Conservation (phyloP, 2,888 invertebrate genomes). For the Meganola albula region DNA sequence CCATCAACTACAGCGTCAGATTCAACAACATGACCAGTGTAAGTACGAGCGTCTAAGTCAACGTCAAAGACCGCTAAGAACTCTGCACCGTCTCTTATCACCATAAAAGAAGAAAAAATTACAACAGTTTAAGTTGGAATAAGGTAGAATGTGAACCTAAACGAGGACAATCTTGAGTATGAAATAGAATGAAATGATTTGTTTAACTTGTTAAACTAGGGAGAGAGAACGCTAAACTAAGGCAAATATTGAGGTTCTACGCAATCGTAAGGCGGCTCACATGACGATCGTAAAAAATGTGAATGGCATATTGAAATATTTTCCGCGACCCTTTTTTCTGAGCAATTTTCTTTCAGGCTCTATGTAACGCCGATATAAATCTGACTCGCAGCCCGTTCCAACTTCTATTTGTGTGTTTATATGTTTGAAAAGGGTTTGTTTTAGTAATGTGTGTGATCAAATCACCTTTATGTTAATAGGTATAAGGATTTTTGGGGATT, state of each 20-base stretch:
- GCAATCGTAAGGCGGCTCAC: conserved; percentile 62
- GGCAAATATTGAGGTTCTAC: conserved; percentile 60
- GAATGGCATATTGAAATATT: conserved; percentile 75
- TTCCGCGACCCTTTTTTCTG: conserved; percentile 61
- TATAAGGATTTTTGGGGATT: no score
- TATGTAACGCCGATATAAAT: conserved; percentile 60
- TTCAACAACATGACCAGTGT: no score
- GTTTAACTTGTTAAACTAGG: conserved; percentile 43
- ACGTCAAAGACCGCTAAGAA: no score
- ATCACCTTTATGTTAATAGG: no score
- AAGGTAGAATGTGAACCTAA: no score
- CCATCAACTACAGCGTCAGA: no score
- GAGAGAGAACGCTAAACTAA: conserved; percentile 44
- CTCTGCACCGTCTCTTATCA: no score
- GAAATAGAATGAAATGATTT: conserved; percentile 17
- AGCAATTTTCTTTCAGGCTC: conserved; percentile 59
- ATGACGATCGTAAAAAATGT: conserved; percentile 71
- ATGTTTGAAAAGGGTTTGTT: conserved; percentile 23
- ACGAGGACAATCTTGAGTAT: no score
- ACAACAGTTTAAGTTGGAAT: no score
- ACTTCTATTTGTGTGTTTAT: conserved; percentile 43
- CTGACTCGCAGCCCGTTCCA: conserved; percentile 48
- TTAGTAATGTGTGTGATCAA: conserved; percentile 14
- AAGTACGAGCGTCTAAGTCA: no score
- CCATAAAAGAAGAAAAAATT: no score